These are phyloP conservation scores for Buteo buteo DNA, from an alignment of 2,113 vertebrate species.

Conservation along the genomic window DNA sequence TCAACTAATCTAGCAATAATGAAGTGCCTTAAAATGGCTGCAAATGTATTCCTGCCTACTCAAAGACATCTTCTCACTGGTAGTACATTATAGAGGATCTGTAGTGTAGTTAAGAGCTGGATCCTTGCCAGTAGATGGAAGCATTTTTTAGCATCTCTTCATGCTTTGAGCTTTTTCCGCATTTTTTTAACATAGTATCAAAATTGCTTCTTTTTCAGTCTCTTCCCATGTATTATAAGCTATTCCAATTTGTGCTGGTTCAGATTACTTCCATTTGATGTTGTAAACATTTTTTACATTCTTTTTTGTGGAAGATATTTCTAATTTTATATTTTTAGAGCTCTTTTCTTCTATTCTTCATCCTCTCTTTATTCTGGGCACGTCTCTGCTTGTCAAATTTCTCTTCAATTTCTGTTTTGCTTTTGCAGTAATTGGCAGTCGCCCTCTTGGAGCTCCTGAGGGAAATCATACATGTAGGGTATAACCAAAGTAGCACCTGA, in stretches of 20 bases:
- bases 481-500: constrained; percentile 10
- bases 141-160: constrained; percentile 55
- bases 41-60: constrained; percentile 52
- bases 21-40: constrained; percentile 54
- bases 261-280: constrained; percentile 38
- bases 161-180: not conserved
- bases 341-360: constrained; percentile 5
- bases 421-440: constrained; percentile 30
- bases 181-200: constrained; percentile 33
- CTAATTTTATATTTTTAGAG: not conserved
- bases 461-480: constrained; percentile 6
- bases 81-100: constrained; percentile 17
- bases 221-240: constrained; percentile 22
- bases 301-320: not conserved
- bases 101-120: constrained; percentile 33
- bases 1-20: constrained; percentile 1
- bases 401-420: constrained; percentile 41
- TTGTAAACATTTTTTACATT: constrained; percentile 32
- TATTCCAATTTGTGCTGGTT: not conserved
- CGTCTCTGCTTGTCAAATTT: constrained; percentile 38
- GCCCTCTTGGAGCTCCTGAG: constrained; percentile 1
- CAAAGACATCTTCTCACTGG: constrained; percentile 37
- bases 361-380: constrained; percentile 5
- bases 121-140: constrained; percentile 36
- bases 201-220: constrained; percentile 45